These are phyloP conservation scores for Zoroaster sp. DNA, from an alignment of 53 echinoderm and acorn worm genomes.

Conservation along the genomic window DNA sequence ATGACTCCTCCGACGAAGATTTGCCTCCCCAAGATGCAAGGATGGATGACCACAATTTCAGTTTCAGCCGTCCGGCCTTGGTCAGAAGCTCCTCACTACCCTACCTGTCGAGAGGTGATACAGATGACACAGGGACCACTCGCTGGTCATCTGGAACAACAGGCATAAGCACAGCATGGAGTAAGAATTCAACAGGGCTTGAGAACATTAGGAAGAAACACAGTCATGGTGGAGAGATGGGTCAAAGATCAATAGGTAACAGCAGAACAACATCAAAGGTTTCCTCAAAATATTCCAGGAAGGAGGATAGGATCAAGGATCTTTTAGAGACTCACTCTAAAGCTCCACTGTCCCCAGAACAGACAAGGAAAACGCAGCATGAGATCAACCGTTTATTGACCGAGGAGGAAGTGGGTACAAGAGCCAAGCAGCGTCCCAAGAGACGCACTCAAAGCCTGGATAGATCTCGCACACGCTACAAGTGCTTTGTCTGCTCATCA, in stretches of 20 bases:
- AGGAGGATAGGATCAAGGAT: neutral
- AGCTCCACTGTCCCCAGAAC: slow-evolving; percentile 19
- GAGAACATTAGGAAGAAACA: neutral
- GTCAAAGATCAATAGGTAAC: neutral
- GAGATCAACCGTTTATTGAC: slow-evolving; percentile 23
- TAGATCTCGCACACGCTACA: neutral
- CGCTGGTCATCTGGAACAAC: neutral
- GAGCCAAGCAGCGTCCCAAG: neutral
- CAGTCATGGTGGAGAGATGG: neutral
- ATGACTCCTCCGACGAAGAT: slow-evolving; percentile 18
- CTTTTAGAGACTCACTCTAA: slow-evolving; percentile 29
- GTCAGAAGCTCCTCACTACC: slow-evolving; percentile 15
- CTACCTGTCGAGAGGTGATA: slow-evolving; percentile 9
- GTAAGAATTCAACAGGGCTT: neutral
- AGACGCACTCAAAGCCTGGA: slow-evolving; percentile 56
- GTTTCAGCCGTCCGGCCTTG: neutral
- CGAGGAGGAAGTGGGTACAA: neutral
- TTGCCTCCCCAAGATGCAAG: neutral
- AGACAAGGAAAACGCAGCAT: slow-evolving; percentile 26
- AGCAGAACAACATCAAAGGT: neutral
- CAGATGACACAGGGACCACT: neutral
- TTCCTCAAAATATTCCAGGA: neutral
- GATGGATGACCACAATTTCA: neutral
- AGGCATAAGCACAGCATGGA: neutral
- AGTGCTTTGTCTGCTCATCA: slow-evolving; percentile 37